Evolutionary conservation across 2,797 vertebrate genomes (phyloP).

Genomic region (Macropodus opercularis): DNA sequence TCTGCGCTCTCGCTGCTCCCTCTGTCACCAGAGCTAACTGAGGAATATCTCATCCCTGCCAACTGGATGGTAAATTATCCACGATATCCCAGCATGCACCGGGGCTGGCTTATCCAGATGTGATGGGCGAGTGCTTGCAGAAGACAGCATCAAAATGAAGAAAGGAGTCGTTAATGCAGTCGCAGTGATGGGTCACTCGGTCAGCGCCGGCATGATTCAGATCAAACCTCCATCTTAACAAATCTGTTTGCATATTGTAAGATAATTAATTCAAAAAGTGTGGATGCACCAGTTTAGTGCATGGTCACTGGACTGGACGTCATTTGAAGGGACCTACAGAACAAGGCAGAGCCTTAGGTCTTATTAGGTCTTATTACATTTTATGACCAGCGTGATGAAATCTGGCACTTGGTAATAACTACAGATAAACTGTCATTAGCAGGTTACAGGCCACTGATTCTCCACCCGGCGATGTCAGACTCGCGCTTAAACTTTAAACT

Average conservation of each 20-base stretch:
- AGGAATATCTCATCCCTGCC: conserved; percentile 58
- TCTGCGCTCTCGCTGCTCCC: conserved; percentile 36
- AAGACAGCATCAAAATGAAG: conserved; percentile 30
- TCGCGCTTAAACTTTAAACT: too few relatives aligned
- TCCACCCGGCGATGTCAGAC: not conserved
- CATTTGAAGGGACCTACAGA: not conserved
- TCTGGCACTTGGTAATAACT: not conserved
- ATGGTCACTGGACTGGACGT: not conserved
- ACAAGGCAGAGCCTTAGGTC: not conserved
- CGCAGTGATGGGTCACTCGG: not conserved
- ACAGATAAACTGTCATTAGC: not conserved
- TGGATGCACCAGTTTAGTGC: not conserved
- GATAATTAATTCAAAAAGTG: not conserved
- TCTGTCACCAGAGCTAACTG: conserved; percentile 49
- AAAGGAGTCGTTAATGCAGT: conserved; percentile 36
- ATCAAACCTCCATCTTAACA: conserved; percentile 4
- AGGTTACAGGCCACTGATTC: not conserved
- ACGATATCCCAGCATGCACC: conserved; percentile 34
- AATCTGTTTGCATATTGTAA: not conserved
- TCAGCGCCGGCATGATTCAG: conserved; percentile 5
- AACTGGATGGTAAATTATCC: conserved; percentile 58
- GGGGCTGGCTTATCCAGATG: conserved; percentile 39
- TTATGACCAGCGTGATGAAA: not conserved
- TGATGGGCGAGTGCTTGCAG: conserved; percentile 20
- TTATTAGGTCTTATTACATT: not conserved